Conservation (phyloP, 2,888 invertebrate genomes). For the Diarsia rubi region DNA sequence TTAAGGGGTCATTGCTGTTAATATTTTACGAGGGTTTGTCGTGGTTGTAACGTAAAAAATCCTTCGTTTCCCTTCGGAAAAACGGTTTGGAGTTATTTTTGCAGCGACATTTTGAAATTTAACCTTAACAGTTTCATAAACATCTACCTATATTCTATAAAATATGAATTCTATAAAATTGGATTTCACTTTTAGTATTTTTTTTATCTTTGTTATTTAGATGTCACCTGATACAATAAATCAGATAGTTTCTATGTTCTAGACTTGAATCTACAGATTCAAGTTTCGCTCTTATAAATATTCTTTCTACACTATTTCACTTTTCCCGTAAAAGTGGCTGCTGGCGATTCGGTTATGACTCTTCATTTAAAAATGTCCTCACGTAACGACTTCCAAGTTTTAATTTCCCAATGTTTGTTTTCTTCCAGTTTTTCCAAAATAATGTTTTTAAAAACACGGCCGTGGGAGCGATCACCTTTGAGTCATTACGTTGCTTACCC, state of each 20-base stretch:
- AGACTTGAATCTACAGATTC: neutral
- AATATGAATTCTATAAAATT: neutral
- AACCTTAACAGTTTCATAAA: neutral
- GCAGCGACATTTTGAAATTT: neutral
- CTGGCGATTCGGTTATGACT: neutral
- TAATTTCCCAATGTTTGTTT: neutral
- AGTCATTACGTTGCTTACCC: slow-evolving; percentile 49
- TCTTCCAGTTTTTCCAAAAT: neutral
- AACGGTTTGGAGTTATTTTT: slow-evolving; percentile 40
- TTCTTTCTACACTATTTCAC: slow-evolving; percentile 3
- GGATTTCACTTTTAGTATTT: neutral
- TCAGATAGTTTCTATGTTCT: slow-evolving; percentile 4
- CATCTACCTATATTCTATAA: neutral
- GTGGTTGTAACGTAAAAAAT: slow-evolving; percentile 55
- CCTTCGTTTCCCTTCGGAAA: slow-evolving; percentile 40
- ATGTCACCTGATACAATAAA: slow-evolving; percentile 4
- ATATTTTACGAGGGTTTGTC: slow-evolving; percentile 76
- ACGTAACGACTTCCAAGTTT: neutral
- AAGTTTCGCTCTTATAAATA: neutral
- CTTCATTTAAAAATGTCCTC: slow-evolving; percentile 7
- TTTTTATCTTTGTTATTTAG: neutral
- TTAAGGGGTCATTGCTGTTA: slow-evolving; percentile 72
- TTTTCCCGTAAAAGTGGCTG: slow-evolving; percentile 1
- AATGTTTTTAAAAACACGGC: slow-evolving; percentile 37
- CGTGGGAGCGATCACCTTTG: slow-evolving; percentile 57